Evolutionary conservation across 2,888 invertebrate genomes (phyloP), one percentile per base, ranked within the genome.

Genomic region (Petrolisthes manimaculis): DNA sequence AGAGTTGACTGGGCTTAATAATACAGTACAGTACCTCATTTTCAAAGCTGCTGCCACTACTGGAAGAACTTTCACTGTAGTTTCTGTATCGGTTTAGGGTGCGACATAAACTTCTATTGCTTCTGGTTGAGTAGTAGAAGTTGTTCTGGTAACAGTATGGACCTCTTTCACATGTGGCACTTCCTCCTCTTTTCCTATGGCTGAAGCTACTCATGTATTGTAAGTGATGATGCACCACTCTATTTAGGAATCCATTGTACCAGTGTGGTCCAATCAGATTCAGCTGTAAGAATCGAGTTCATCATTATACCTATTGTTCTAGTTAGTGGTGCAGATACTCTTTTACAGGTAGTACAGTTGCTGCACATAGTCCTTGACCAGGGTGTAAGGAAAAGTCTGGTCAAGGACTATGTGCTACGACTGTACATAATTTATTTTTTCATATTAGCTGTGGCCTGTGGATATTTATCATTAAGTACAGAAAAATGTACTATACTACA

Each of bases 211-310:
- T 75, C 53, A 84, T 69, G 54, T 71, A 84, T 4, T 79, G 78
- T 8, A 88, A 80, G 71, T 80, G 80, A 51, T 88, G 84, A 21
- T 80, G 78, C 18, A 88, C 53, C 9, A 88, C 53, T 74, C 80
- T 84, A 51, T 80, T 74, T 9, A 88, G 80, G 74, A 88, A 80
- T 8, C 67, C 78, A 74, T 88, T 83, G 79, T 74, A 88, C 84
- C 84, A 88, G 24, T 88, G 88, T 5, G 74, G 78, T 51, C 88
- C 88, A 8, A 88, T 53, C 56, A 80, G 74, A 80, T 88, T 80
- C 21, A 88, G 61, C 88, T 88, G 88, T 0, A 67, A 84, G 56
- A 3, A 74, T 5, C 69, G n/a, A 53, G 55, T 9, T 21, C 21
- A 56, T 54, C 0, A 51, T 37, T 14, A 75, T 12, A 75, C 18